Base-by-base conservation (phyloP, 2,113 vertebrate species). In the Eolophus roseicapilla region DNA sequence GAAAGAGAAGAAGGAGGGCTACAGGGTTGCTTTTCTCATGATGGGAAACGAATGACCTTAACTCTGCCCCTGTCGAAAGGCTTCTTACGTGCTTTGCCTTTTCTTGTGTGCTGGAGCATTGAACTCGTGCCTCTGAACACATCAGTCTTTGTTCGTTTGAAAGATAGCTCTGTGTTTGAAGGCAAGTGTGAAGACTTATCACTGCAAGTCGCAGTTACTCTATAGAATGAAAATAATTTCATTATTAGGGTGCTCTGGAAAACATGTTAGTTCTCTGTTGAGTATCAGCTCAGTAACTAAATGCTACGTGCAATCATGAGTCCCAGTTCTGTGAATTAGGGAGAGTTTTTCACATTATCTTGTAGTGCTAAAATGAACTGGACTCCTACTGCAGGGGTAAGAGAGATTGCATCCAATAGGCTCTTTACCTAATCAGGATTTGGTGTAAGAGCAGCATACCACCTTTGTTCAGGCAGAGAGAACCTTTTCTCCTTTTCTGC, bases 61-160 rank as follows among this genome's bases (percentile, higher is more conserved):
- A 91, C 92, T 95, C 86, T 97, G 82, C 69, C 80, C 55, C 82
- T 86, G 50, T 31, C 46, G 52, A 86, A 92, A 24, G 55, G 46
- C 39, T 82, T 76, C 41, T 31, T 82, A 2, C 0, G 1, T 46
- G 50, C 59, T 49, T 70, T 76, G 62, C n/a, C 28, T 31, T 59
- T 71, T 27, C 29, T 39, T 57, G 10, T 63, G 37, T 75, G 37
- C 52, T 75, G 65, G 69, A 84, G 27, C 74, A 33, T 69, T 69
- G 88, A 84, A 69, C 27, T 88, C 6, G 1, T 86, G 75, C 35
- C 65, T 83, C 71, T 83, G 53, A 84, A 62, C 50, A 17, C 35
- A 46, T 57, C 52, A 13, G 39, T 57, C 62, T 90, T 62, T 82
- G 28, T 75, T 82, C 49, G 69, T 92, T 77, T 83, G 20, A 44